Evolutionary conservation across 2,888 invertebrate genomes (phyloP), one percentile per base, ranked within the genome.

Genomic region (Pterostichus niger): DNA sequence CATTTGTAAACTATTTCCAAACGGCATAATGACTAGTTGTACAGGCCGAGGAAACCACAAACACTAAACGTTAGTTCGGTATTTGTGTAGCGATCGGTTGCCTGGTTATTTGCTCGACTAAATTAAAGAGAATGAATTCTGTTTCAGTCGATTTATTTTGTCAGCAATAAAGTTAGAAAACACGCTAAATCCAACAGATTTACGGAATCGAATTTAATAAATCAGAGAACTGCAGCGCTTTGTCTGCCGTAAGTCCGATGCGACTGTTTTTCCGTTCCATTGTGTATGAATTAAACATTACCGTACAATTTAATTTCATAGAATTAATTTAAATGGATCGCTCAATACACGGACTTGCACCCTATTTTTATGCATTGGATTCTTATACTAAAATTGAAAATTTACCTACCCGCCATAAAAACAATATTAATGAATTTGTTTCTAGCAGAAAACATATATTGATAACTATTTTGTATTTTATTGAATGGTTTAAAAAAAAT

Each of bases 271-370:
- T 81, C 75, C 56, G 46, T 46, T 75, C 61, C 82, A 82, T 82
- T 82, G 17, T 64, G 73, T 75, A 82, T 75, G 82, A 82, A 75
- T 75, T 82, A 75, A 82, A 73, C 81, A 81, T 82, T 75, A 82
- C 56, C 24, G 17, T 64, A 44, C 71, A 52, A 46, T 54, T 80
- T 82, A 82, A 82, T 71, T 71, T 71, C 75, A 59, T 73, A 73
- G 59, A 82, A 82, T 49, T 59, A 56, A 82, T 73, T 73, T 40
- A 82, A 59, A 59, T 82, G 24, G 64, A 82, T 82, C 75, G 73
- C 33, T 44, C 7, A 52, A 52, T 71, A 71, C 68, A 56, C 24
- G 40, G 40, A 40, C 13, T 52, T 52, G 52, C 52, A 10, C 24
- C 24, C 24, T 24, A 24, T 59, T n/a, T 24, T 59, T 59, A 2